Conservation (phyloP, 2,888 invertebrate genomes). For the Eupithecia centaureata region DNA sequence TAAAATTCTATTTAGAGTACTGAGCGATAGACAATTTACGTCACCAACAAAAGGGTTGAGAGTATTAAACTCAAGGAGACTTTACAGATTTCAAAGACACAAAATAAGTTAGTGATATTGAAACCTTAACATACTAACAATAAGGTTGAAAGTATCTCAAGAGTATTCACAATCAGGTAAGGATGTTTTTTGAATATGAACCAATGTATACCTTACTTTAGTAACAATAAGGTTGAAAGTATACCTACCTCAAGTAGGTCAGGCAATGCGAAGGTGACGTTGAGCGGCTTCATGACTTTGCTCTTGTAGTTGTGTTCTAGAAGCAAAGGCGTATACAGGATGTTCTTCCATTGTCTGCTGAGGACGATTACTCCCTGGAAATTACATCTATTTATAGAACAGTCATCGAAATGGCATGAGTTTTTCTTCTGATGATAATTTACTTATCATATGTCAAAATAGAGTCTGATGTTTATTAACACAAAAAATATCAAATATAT, state of each 20-base stretch:
- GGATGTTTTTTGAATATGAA: not conserved
- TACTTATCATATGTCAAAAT: not conserved
- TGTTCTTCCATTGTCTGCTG: constrained; percentile 98
- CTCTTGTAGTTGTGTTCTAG: constrained; percentile 95
- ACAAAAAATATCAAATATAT: too few species aligned
- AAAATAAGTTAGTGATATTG: not conserved
- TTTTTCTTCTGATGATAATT: not conserved
- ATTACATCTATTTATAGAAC: not conserved
- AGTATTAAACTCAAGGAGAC: not conserved
- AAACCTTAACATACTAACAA: not conserved
- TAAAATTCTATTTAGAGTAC: not conserved
- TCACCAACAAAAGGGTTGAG: not conserved
- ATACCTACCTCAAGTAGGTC: constrained; percentile 89
- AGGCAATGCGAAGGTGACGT: constrained; percentile 94
- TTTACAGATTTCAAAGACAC: not conserved
- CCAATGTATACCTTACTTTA: not conserved
- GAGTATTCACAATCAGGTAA: not conserved
- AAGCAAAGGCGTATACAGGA: constrained; percentile 95
- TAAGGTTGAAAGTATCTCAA: not conserved
- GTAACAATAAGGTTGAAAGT: not conserved
- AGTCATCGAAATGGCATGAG: not conserved
- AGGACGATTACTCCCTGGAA: constrained; percentile 95
- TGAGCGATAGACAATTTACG: too few species aligned
- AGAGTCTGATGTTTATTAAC: not conserved
- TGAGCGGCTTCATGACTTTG: constrained; percentile 91